Evolutionary conservation across 2,113 vertebrate genomes (phyloP), one percentile per base, ranked within the genome.

Genomic region (Columbina picui): DNA sequence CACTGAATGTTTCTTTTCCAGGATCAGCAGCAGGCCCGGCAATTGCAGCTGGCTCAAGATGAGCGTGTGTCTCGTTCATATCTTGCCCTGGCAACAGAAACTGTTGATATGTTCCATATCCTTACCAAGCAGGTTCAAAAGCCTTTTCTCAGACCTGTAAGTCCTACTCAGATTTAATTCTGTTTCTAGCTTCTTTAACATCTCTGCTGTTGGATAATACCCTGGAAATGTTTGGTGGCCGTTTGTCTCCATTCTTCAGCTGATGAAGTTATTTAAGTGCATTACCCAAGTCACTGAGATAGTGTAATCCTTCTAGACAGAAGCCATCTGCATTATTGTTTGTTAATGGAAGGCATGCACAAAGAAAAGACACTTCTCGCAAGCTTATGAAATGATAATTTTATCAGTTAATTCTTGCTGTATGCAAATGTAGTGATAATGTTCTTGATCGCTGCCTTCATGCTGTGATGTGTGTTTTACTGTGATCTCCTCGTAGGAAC

Each of bases 81-180:
- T 90, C 98, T 99, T 21, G 99, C 99, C 76, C 97, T 99, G 97
- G 99, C 99, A 26, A 99, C 99, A 1, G 99, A 99, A 97, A 99
- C 99, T 0, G 99, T 99, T 74, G 99, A 99, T 95, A 99, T 99
- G 99, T 99, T 99, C 96, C 99, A 99, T 96, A 99, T 99, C 96
- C 99, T 99, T 89, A 99, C 99, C 89, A 99, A 99, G 98, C 99
- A 99, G 97, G 99, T 99, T 96, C 99, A 99, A 98, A 99, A 99
- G 97, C 99, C 99, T 74, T 99, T 99, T 97, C 99, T 99, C 96
- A 98, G 99, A 95, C 99, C 99, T 30, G 99, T 99, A 97, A 99
- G 99, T 93, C 65, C 56, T 91, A 39, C 80, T 97, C 17, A 80
- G 26, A 56, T 84, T 59, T 71, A 22, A 43, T 36, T 29, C 55